These are phyloP conservation scores for Matsumurasca onukii DNA, from an alignment of 1,140 invertebrate genomes.

Conservation along the genomic window DNA sequence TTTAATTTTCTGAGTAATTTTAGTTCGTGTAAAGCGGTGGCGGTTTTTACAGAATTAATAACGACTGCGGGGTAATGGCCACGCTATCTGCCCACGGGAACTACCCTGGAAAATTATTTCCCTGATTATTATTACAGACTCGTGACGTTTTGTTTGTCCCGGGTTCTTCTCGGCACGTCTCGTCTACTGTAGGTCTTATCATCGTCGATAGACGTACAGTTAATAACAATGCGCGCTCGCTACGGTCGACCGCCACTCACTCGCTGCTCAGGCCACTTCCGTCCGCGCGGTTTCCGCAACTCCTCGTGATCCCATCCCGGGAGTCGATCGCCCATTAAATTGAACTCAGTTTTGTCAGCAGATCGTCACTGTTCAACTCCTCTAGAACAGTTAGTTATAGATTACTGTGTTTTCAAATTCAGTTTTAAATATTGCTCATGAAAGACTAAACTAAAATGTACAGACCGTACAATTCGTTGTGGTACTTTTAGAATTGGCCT, in stretches of 20 bases:
- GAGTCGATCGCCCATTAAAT: constrained; percentile 8
- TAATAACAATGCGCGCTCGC: constrained; percentile 6
- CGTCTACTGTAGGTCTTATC: constrained; percentile 9
- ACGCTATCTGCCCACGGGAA: constrained; percentile 18
- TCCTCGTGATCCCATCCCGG: constrained; percentile 8
- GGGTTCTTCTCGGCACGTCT: neutral
- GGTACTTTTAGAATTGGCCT: no score
- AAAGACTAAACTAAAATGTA: no score
- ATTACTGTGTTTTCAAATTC: no score
- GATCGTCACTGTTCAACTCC: no score
- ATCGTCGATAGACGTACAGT: neutral
- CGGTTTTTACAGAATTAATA: constrained; percentile 30
- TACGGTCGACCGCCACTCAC: constrained; percentile 11
- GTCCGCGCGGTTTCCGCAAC: constrained; percentile 13
- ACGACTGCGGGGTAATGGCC: constrained; percentile 3
- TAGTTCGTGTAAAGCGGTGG: constrained; percentile 26
- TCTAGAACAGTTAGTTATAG: no score
- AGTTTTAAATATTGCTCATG: no score
- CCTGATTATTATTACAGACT: constrained; percentile 11
- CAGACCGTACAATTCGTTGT: no score
- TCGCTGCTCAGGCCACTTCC: constrained; percentile 23
- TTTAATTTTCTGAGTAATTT: constrained; percentile 31
- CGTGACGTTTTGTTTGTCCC: constrained; percentile 13
- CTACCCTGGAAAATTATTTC: constrained; percentile 23
- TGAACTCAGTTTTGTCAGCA: no score